These are phyloP conservation scores for Silurus meridionalis DNA, from an alignment of 2,113 vertebrate genomes.

Conservation along the genomic window DNA sequence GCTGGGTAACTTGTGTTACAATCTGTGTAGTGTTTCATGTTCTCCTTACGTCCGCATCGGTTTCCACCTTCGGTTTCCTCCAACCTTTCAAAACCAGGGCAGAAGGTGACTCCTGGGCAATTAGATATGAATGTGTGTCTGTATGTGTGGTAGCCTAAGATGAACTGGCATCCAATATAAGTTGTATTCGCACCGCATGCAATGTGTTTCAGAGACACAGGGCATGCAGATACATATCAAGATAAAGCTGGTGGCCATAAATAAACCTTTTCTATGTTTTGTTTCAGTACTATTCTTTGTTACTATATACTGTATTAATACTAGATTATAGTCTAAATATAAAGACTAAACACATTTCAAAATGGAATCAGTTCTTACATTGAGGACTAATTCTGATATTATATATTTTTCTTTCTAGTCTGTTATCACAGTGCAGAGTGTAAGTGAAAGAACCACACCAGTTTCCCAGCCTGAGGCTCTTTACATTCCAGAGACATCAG, in stretches of 20 bases:
- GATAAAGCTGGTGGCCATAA: not conserved
- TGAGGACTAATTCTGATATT: not conserved
- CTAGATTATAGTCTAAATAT: not conserved
- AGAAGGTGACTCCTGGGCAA: too few species aligned
- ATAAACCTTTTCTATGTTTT: not conserved
- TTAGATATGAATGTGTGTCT: not conserved
- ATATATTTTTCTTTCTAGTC: conserved; percentile 40
- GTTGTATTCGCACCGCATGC: not conserved
- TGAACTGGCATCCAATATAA: not conserved
- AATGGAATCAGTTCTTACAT: not conserved
- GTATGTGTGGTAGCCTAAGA: not conserved
- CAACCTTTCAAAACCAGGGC: not conserved
- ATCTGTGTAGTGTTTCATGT: not conserved
- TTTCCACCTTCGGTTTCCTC: not conserved
- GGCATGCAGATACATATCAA: not conserved
- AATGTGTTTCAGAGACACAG: not conserved
- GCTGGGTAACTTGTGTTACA: not conserved
- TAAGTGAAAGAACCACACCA: conserved; percentile 59
- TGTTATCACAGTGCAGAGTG: conserved; percentile 58
- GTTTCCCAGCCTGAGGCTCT: conserved; percentile 42
- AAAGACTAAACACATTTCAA: not conserved
- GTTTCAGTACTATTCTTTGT: not conserved
- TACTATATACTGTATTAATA: not conserved
- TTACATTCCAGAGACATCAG: not conserved
- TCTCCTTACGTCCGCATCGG: not conserved